phyloP scores from a whole-genome alignment of 2,113 vertebrate genomes.

The Gymnarchus niloticus region DNA sequence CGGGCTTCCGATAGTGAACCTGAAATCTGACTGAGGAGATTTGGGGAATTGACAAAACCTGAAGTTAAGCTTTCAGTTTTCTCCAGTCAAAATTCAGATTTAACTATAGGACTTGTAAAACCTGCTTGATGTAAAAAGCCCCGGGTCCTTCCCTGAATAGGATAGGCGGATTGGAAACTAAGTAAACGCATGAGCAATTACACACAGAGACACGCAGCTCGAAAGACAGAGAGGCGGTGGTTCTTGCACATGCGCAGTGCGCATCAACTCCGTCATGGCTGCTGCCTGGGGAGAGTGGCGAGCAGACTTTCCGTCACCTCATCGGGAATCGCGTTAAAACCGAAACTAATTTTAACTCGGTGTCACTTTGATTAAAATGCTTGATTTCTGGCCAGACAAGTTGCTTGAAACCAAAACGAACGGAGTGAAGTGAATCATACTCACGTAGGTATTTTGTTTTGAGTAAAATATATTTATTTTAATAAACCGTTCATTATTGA shows the following conservation, averaged over 20 bases:
- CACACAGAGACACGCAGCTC: too few species aligned
- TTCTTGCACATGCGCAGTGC: constrained; percentile 44
- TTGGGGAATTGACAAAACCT: too few species aligned
- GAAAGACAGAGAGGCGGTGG: too few species aligned
- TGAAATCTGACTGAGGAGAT: too few species aligned
- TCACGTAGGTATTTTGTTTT: constrained; percentile 29
- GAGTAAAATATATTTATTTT: neutral
- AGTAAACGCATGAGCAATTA: too few species aligned
- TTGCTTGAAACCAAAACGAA: constrained; percentile 21
- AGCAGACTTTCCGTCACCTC: constrained; percentile 8
- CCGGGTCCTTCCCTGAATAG: too few species aligned
- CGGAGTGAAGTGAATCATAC: constrained; percentile 17
- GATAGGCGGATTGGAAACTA: too few species aligned
- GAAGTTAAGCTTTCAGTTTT: too few species aligned
- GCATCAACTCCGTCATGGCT: constrained; percentile 35
- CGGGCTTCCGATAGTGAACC: too few species aligned
- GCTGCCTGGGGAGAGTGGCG: constrained; percentile 27
- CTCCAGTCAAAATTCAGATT: too few species aligned
- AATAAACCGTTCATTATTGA: neutral
- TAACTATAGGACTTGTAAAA: too few species aligned
- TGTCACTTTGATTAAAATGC: constrained; percentile 32
- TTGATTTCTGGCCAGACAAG: constrained; percentile 36
- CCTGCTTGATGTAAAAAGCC: too few species aligned
- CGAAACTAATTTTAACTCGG: constrained; percentile 18
- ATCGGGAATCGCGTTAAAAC: constrained; percentile 22